Percentiles rank a stretch among this genome's conserved stretches.
phyloP scores from a whole-genome alignment of 2,113 vertebrate species.

The Pteropus alecto region DNA sequence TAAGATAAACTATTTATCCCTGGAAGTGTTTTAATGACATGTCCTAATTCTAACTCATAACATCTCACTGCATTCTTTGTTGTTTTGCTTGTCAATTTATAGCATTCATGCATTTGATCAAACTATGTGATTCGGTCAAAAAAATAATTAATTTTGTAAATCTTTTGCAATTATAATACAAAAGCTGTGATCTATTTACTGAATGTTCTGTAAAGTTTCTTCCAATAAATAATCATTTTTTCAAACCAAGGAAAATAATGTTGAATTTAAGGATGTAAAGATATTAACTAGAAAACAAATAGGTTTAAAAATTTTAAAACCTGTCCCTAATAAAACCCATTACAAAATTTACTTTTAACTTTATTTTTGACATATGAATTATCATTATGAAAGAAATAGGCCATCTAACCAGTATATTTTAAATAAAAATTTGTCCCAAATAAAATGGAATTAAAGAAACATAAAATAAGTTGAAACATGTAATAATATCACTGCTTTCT shows the following conservation, averaged over 20 bases:
- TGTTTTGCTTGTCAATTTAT: neutral
- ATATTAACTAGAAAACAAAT: neutral
- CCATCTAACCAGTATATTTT: neutral
- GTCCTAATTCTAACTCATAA: neutral
- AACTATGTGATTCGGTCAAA: neutral
- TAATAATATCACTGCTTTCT: neutral
- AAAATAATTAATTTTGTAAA: neutral
- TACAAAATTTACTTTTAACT: neutral
- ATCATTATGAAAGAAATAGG: neutral
- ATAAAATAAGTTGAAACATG: neutral
- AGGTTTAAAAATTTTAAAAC: neutral
- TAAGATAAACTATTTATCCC: neutral
- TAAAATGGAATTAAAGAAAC: neutral
- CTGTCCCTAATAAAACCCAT: neutral
- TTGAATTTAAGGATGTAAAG: neutral
- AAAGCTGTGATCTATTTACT: neutral
- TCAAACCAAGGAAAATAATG: neutral
- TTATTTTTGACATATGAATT: neutral
- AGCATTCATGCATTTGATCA: neutral
- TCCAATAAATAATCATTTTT: neutral
- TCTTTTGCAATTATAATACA: neutral
- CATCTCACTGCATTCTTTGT: neutral
- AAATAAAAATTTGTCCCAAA: neutral
- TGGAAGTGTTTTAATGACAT: neutral
- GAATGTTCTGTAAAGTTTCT: neutral